Evolutionary conservation across 2,113 vertebrate species (phyloP).

Genomic region (Charina bottae): DNA sequence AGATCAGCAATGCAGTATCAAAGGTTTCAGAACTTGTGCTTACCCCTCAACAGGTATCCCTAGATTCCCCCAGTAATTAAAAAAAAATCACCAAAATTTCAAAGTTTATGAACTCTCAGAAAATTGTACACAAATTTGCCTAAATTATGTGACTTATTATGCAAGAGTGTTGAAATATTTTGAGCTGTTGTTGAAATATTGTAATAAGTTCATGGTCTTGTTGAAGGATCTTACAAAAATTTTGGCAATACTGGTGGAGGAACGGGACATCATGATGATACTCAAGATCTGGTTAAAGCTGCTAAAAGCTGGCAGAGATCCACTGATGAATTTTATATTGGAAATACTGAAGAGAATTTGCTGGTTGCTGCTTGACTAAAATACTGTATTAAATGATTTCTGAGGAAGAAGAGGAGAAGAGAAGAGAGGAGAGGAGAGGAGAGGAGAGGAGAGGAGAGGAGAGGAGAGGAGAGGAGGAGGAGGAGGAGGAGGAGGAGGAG

Average conservation of each 20-base stretch:
- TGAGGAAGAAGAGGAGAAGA: neutral
- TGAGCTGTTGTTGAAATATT: neutral
- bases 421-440: no score
- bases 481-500: neutral
- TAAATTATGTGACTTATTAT: neutral
- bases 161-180: neutral
- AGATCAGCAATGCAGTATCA: neutral
- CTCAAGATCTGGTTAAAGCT: neutral
- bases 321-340: neutral
- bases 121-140: neutral
- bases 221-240: neutral
- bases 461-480: neutral
- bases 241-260: neutral
- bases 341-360: neutral
- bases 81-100: neutral
- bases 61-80: neutral
- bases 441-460: neutral
- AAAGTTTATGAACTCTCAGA: neutral
- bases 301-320: neutral
- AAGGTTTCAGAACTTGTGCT: neutral
- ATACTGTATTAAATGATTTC: neutral
- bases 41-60: neutral
- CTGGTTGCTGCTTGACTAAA: neutral
- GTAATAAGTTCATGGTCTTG: neutral
- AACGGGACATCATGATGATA: neutral